These are phyloP conservation scores for Philaethria dido DNA, from an alignment of 2,888 invertebrate species.

Conservation along the genomic window DNA sequence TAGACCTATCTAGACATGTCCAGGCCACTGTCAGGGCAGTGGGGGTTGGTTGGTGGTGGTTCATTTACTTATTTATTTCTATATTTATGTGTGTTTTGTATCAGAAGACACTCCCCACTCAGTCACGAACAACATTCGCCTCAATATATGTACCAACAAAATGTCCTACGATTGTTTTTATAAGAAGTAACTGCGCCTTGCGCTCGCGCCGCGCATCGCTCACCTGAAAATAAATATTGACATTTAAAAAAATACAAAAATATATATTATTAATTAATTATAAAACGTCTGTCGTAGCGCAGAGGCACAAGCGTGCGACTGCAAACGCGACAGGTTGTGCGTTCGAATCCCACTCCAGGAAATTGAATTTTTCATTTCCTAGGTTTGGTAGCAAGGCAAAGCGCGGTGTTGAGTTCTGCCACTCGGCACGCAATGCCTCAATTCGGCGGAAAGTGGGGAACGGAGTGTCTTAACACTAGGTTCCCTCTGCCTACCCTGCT, in stretches of 20 bases:
- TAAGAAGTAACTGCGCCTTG: slow-evolving; percentile 54
- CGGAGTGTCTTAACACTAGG: too few species aligned
- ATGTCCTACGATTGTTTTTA: slow-evolving; percentile 74
- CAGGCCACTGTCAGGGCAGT: slow-evolving; percentile 23
- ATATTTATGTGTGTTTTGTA: slow-evolving; percentile 12
- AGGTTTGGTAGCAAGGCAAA: too few species aligned
- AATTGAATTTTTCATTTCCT: too few species aligned
- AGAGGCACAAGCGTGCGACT: too few species aligned
- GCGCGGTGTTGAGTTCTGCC: too few species aligned
- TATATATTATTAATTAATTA: too few species aligned
- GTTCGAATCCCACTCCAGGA: too few species aligned
- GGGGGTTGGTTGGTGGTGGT: slow-evolving; percentile 18
- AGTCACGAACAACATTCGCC: slow-evolving; percentile 77
- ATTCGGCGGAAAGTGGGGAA: too few species aligned
- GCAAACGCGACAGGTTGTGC: too few species aligned
- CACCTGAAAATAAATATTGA: slow-evolving; percentile 59
- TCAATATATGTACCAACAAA: slow-evolving; percentile 80
- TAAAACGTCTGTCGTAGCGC: too few species aligned
- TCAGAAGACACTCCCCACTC: slow-evolving; percentile 57
- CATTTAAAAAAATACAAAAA: background rate
- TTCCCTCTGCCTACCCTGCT: too few species aligned
- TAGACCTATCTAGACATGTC: background rate
- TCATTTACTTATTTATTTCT: slow-evolving; percentile 11
- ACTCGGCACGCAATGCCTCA: too few species aligned
- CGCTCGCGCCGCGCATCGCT: slow-evolving; percentile 62